Conservation (phyloP, 1,140 invertebrate genomes). For the Micrasema longulum region DNA sequence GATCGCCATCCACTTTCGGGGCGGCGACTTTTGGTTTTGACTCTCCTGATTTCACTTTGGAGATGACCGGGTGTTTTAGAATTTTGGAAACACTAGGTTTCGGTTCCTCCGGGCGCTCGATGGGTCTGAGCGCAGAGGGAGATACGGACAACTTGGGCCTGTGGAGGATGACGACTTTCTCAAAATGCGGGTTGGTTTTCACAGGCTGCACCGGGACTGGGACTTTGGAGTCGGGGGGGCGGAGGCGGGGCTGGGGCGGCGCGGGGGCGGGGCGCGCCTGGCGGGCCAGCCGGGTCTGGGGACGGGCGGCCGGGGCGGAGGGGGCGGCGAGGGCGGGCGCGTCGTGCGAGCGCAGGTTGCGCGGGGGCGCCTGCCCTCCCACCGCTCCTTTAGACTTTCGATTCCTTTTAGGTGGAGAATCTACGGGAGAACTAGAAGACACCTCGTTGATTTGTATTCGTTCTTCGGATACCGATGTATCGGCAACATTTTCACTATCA, state of each 20-base stretch:
- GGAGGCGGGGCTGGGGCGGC: constrained; percentile 41
- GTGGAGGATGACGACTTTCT: constrained; percentile 37
- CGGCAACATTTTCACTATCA: constrained; percentile 19
- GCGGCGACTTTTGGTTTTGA: constrained; percentile 36
- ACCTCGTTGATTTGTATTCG: constrained; percentile 73
- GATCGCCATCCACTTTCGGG: constrained; percentile 1
- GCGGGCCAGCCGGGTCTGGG: constrained; percentile 58
- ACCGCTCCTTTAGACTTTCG: constrained; percentile 52
- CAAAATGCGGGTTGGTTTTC: constrained; percentile 24
- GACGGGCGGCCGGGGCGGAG: constrained; percentile 41
- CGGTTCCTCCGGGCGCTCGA: constrained; percentile 10
- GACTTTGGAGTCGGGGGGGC: constrained; percentile 43
- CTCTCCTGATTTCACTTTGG: constrained; percentile 40
- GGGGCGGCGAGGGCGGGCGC: constrained; percentile 48
- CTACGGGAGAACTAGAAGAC: constrained; percentile 68
- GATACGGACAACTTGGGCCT: constrained; percentile 31
- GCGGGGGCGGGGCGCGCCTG: constrained; percentile 48
- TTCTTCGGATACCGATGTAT: constrained; percentile 57
- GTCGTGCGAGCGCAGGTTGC: constrained; percentile 63
- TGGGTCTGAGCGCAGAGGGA: constrained; percentile 10
- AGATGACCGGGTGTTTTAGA: constrained; percentile 33
- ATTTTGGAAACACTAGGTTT: constrained; percentile 36
- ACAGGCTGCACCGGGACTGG: constrained; percentile 41
- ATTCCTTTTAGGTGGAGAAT: constrained; percentile 58
- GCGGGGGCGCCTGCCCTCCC: constrained; percentile 52